Conservation (phyloP, 2,888 invertebrate genomes). For the Lapara coniferarum region DNA sequence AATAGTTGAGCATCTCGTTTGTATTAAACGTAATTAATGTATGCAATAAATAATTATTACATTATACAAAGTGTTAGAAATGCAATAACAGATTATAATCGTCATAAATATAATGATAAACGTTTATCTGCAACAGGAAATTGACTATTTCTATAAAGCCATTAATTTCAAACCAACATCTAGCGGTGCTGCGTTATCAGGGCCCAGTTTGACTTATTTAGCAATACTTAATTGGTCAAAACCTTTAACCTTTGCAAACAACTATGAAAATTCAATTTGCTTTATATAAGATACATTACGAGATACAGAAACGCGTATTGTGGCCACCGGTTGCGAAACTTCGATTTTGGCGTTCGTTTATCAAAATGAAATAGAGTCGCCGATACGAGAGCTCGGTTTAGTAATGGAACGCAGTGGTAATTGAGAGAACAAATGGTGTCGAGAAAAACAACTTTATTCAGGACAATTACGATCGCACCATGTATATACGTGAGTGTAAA, state of each 20-base stretch:
- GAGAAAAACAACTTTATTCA: conserved; percentile 57
- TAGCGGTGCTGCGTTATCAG: conserved; percentile 40
- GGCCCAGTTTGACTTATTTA: conserved; percentile 48
- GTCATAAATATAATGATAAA: conserved; percentile 39
- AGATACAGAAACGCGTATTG: conserved; percentile 35
- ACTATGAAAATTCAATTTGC: conserved; percentile 50
- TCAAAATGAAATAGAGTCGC: conserved; percentile 44
- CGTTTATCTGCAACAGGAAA: conserved; percentile 39
- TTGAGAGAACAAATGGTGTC: conserved; percentile 44
- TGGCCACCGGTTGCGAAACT: conserved; percentile 20
- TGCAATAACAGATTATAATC: conserved; percentile 34
- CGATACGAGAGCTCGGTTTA: conserved; percentile 45
- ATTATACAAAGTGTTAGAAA: conserved; percentile 2
- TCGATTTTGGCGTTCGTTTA: conserved; percentile 36
- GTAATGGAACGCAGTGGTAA: conserved; percentile 44
- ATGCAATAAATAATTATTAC: conserved; percentile 7
- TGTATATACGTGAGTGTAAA: conserved; percentile 39
- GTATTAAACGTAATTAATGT: not conserved
- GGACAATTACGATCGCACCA: conserved; percentile 46
- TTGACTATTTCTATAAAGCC: conserved; percentile 38
- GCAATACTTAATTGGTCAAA: conserved; percentile 56
- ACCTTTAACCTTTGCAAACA: conserved; percentile 50
- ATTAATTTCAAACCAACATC: conserved; percentile 26
- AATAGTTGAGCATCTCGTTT: not conserved
- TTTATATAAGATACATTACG: conserved; percentile 42